A percentile compares a stretch with the other conserved stretches of the same genome.
These are phyloP conservation scores for Salarias fasciatus DNA, from an alignment of 2,797 vertebrate genomes.

Conservation along the genomic window DNA sequence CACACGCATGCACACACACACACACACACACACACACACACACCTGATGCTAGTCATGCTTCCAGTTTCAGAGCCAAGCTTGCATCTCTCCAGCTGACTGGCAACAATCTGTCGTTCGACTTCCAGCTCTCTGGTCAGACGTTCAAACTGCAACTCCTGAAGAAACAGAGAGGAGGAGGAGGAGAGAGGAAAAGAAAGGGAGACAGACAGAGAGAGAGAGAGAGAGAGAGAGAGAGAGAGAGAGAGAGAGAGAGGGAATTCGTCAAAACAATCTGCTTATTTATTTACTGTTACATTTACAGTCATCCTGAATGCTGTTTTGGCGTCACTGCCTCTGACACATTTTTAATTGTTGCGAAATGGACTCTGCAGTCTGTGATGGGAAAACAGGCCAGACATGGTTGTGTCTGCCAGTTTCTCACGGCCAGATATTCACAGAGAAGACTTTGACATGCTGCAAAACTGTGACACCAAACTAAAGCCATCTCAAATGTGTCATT, in stretches of 20 bases:
- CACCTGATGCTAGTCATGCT: slow-evolving; percentile 99
- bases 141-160: slow-evolving; percentile 98
- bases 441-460: slow-evolving; percentile 34
- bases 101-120: slow-evolving; percentile 98
- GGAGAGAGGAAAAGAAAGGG: slow-evolving; percentile 23
- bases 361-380: slow-evolving; percentile 45
- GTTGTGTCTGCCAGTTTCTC: slow-evolving; percentile 34
- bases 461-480: slow-evolving; percentile 32
- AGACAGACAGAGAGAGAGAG: too few relatives aligned
- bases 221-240: slow-evolving; percentile 16
- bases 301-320: slow-evolving; percentile 49
- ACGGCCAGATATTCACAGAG: slow-evolving; percentile 36
- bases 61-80: slow-evolving; percentile 97
- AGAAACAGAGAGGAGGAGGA: slow-evolving; percentile 38
- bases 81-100: slow-evolving; percentile 99
- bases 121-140: slow-evolving; percentile 98
- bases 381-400: slow-evolving; percentile 41
- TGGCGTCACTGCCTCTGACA: slow-evolving; percentile 39
- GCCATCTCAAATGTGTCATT: slow-evolving; percentile 36
- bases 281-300: slow-evolving; percentile 57
- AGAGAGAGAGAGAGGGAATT: slow-evolving; percentile 9
- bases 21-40: slow-evolving; percentile 28
- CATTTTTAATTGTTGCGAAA: slow-evolving; percentile 65
- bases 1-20: slow-evolving; percentile 3
- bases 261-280: slow-evolving; percentile 47